phyloP scores from a whole-genome alignment of 2,888 invertebrate species.

The Leptinotarsa haldemani region DNA sequence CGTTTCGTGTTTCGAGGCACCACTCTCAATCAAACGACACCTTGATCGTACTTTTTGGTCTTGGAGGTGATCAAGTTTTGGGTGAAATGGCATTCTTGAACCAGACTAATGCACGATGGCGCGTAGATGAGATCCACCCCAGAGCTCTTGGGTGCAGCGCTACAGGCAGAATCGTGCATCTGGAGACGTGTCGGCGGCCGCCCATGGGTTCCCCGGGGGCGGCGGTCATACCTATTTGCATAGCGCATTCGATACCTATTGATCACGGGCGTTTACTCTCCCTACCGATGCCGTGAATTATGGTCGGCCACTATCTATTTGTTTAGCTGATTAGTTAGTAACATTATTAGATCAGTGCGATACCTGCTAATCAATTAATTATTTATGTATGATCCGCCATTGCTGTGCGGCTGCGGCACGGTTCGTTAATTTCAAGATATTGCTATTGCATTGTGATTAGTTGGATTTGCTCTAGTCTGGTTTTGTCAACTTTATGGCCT shows the following conservation, averaged over 20 bases:
- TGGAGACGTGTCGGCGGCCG: conserved; percentile 51
- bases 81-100: too few relatives aligned
- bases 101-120: conserved; percentile 42
- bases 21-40: too few relatives aligned
- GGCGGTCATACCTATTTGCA: conserved; percentile 61
- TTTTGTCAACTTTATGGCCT: conserved; percentile 50
- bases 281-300: conserved; percentile 65
- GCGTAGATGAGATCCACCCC: conserved; percentile 55
- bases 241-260: conserved; percentile 66
- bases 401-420: conserved; percentile 50
- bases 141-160: conserved; percentile 57
- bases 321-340: conserved; percentile 68
- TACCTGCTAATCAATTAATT: conserved; percentile 68
- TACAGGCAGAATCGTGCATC: conserved; percentile 53
- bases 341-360: conserved; percentile 67
- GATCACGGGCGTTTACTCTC: conserved; percentile 66
- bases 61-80: too few relatives aligned
- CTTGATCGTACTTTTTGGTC: too few relatives aligned
- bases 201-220: conserved; percentile 51
- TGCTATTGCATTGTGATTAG: conserved; percentile 57
- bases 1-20: too few relatives aligned
- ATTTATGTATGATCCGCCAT: conserved; percentile 65
- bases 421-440: conserved; percentile 65
- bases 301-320: conserved; percentile 67
- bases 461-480: conserved; percentile 48